Evolutionary conservation across 2,888 invertebrate genomes (phyloP).

Genomic region (Pseudolycoriella hygida): DNA sequence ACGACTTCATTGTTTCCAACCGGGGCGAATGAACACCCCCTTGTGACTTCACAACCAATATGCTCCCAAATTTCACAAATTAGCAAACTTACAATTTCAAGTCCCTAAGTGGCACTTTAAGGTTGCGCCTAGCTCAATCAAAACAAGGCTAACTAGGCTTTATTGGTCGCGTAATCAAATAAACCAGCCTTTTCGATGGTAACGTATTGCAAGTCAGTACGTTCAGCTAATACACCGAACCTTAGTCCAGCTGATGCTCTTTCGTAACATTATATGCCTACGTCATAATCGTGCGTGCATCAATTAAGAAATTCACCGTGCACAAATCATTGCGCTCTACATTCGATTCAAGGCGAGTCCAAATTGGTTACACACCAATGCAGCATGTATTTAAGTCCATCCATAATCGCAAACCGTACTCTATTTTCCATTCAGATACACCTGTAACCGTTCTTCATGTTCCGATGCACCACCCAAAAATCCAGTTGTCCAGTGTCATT

Average conservation of each 20-base stretch:
- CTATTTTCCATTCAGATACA: too few species aligned
- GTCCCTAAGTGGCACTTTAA: too few species aligned
- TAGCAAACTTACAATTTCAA: conserved; percentile 83
- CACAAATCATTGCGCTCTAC: conserved; percentile 51
- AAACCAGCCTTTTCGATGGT: too few species aligned
- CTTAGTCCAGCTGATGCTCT: conserved; percentile 89
- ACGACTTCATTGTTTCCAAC: too few species aligned
- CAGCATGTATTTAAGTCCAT: conserved; percentile 84
- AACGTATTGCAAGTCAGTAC: conserved; percentile 72
- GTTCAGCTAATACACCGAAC: conserved; percentile 73
- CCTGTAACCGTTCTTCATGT: too few species aligned
- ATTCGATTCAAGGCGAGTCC: conserved; percentile 86
- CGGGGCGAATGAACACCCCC: too few species aligned
- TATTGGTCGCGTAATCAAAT: too few species aligned
- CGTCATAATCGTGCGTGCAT: conserved; percentile 72
- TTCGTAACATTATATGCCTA: conserved; percentile 75
- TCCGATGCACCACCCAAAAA: conserved; percentile 64
- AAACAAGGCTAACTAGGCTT: too few species aligned
- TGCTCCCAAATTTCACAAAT: conserved; percentile 90
- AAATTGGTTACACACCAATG: conserved; percentile 86
- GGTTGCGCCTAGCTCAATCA: too few species aligned
- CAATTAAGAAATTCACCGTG: conserved; percentile 68
- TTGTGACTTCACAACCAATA: too few species aligned
- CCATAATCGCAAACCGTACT: conserved; percentile 95
- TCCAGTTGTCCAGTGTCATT: conserved; percentile 43